Evolutionary conservation across 2,113 vertebrate genomes (phyloP), one percentile per base, ranked within the genome.

Genomic region (Syrrhaptes paradoxus): DNA sequence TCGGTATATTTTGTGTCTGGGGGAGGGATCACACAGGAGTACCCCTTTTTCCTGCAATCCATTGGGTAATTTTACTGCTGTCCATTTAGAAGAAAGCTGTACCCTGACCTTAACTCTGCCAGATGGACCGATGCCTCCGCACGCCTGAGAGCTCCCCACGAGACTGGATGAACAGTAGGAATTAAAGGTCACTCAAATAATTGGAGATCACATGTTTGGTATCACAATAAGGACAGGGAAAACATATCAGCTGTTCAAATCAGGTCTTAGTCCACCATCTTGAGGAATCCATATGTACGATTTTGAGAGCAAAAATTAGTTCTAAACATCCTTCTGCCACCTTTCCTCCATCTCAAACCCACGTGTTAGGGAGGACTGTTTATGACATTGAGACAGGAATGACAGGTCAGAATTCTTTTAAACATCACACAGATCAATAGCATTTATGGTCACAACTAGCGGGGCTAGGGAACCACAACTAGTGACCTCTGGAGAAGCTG

Each of bases 351-450:
- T 46, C 54, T 22, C 58, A 22, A n/a, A 17, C 22, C 67, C 17
- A 32, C 4, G 1, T 18, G 34, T 17, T 26, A 15, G 3, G 28
- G 45, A 38, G 21, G 41, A 21, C 24, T 10, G 15, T 31, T 43
- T 29, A 17, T n/a, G 6, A 9, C 75, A 38, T 6, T 22, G 24
- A n/a, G 24, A 17, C 0, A 17, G 24, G 21, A 21, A 36, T 8
- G 25, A 17, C 12, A 9, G 2, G 4, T 10, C 46, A 20, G 22
- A 2, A 12, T 58, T 32, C 46, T 52, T 52, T 34, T 34, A 63
- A 34, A 55, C 1, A 0, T 26, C 43, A 32, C 3, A 14, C 10
- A 24, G 36, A 46, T 19, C 41, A 13, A 0, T 8, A 20, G 15
- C 5, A 10, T 36, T 70, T 25, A 5, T 16, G 32, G 36, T 5